Conservation (phyloP, 2,888 invertebrate genomes). For the Prenolepis imparis region DNA sequence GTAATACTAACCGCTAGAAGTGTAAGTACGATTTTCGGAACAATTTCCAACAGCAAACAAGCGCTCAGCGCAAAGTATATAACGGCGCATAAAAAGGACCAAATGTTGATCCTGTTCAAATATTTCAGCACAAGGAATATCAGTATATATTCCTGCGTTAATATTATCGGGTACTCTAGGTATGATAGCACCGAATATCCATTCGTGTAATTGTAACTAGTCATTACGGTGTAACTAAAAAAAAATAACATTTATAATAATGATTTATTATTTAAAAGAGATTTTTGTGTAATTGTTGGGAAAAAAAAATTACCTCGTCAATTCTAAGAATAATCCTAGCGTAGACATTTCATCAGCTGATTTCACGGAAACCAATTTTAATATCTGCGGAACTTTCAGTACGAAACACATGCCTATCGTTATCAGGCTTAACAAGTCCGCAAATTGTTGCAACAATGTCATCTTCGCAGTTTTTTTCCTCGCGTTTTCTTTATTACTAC, state of each 20-base stretch:
- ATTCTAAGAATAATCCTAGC: slow-evolving; percentile 90
- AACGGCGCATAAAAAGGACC: slow-evolving; percentile 79
- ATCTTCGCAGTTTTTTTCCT: slow-evolving; percentile 5
- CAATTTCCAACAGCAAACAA: slow-evolving; percentile 86
- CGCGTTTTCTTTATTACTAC: too few relatives aligned
- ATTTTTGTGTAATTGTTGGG: neutral
- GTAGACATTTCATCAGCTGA: slow-evolving; percentile 91
- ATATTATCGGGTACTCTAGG: slow-evolving; percentile 94
- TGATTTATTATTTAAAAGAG: too few relatives aligned
- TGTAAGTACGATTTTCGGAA: slow-evolving; percentile 87
- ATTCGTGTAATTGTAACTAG: slow-evolving; percentile 93
- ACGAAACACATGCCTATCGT: slow-evolving; percentile 93
- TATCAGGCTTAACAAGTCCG: slow-evolving; percentile 90
- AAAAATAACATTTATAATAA: too few relatives aligned
- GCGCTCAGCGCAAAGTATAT: slow-evolving; percentile 83
- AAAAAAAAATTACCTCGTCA: slow-evolving; percentile 88
- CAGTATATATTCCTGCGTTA: slow-evolving; percentile 92
- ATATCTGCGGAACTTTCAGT: slow-evolving; percentile 94
- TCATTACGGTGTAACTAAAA: slow-evolving; percentile 93
- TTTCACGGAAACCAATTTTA: slow-evolving; percentile 89
- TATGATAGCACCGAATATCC: slow-evolving; percentile 92
- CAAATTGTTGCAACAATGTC: slow-evolving; percentile 80
- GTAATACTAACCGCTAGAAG: slow-evolving; percentile 89
- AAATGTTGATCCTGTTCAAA: slow-evolving; percentile 87
- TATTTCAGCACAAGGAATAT: slow-evolving; percentile 91